Conservation (phyloP, 2,888 invertebrate genomes). For the Cabera pusaria region DNA sequence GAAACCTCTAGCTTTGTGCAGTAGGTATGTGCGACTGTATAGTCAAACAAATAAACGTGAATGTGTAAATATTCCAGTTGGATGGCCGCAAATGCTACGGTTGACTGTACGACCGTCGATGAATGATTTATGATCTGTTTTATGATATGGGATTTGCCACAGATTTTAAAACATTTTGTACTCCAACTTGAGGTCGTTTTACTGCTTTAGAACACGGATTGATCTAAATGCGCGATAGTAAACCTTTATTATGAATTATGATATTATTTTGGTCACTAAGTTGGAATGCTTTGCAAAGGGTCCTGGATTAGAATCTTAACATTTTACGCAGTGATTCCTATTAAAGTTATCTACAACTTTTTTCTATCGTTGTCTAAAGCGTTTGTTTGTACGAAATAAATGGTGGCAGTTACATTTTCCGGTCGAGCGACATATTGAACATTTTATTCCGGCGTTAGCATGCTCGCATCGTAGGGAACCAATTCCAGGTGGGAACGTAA, state of each 20-base stretch:
- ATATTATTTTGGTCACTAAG: no score
- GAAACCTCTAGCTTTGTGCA: no score
- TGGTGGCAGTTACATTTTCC: conserved; percentile 17
- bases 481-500: conserved; percentile 2
- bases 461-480: background rate
- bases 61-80: conserved; percentile 53
- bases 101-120: conserved; percentile 37
- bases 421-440: conserved; percentile 34
- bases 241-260: no score
- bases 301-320: no score
- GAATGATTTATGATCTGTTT: conserved; percentile 46
- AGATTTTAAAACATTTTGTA: conserved; percentile 25
- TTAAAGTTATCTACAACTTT: no score
- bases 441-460: conserved; percentile 42
- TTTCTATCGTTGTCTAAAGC: conserved; percentile 1
- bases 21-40: conserved; percentile 32
- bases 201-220: no score
- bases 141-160: conserved; percentile 32
- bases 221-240: no score
- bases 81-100: conserved; percentile 42
- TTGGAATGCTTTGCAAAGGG: no score
- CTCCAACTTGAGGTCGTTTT: background rate
- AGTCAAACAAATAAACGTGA: conserved; percentile 61
- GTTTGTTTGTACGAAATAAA: conserved; percentile 13
- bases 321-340: no score